Evolutionary conservation across 2,113 vertebrate genomes (phyloP).

Genomic region (Dendrocopos noguchii): DNA sequence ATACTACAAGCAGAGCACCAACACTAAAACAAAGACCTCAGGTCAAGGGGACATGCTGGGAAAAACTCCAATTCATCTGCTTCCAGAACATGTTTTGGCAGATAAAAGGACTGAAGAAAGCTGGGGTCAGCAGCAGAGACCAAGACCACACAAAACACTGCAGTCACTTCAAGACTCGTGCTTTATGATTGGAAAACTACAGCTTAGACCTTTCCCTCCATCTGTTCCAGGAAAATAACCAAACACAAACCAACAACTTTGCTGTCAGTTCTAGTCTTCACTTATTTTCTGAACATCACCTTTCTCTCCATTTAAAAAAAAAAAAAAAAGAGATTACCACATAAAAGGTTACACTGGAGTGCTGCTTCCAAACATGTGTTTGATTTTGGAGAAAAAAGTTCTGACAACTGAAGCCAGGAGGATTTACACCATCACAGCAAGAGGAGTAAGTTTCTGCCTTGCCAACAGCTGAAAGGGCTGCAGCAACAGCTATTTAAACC

Average conservation of each 20-base stretch:
- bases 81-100: neutral
- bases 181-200: neutral
- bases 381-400: neutral
- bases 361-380: neutral
- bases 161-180: neutral
- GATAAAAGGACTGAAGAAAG: neutral
- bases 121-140: neutral
- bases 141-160: neutral
- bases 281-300: neutral
- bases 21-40: neutral
- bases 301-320: neutral
- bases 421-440: neutral
- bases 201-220: neutral
- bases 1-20: neutral
- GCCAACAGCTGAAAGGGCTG: neutral
- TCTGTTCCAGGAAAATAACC: neutral
- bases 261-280: neutral
- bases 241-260: neutral
- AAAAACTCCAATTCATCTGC: neutral
- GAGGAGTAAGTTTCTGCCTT: neutral
- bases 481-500: neutral
- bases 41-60: neutral
- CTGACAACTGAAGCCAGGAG: neutral
- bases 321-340: neutral
- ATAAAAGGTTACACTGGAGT: neutral